Evolutionary conservation across 2,113 vertebrate genomes (phyloP).

Genomic region (Dromaius novaehollandiae): DNA sequence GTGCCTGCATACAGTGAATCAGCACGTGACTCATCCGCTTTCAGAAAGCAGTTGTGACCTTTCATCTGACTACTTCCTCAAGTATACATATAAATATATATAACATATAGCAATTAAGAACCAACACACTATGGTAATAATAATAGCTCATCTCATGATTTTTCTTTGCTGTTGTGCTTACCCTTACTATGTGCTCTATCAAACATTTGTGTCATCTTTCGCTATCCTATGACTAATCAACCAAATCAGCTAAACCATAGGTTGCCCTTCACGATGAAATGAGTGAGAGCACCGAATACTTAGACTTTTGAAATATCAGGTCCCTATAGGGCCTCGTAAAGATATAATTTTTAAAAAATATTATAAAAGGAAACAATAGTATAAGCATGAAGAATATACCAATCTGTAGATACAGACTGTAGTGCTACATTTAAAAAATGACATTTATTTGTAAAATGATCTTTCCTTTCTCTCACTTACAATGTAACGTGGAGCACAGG

Average conservation of each 20-base stretch:
- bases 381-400: background rate
- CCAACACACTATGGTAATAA: background rate
- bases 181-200: background rate
- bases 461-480: background rate
- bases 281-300: background rate
- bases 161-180: background rate
- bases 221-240: background rate
- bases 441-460: background rate
- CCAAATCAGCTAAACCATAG: background rate
- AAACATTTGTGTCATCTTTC: background rate
- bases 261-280: background rate
- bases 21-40: slow-evolving; percentile 22
- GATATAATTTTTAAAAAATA: background rate
- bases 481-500: background rate
- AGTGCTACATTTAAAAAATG: background rate
- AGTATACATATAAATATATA: slow-evolving; percentile 10
- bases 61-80: slow-evolving; percentile 45
- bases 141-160: slow-evolving; percentile 14
- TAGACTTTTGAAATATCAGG: background rate
- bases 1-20: slow-evolving; percentile 5
- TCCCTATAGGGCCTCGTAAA: background rate
- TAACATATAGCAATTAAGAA: slow-evolving; percentile 7
- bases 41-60: slow-evolving; percentile 22
- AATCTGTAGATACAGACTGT: background rate
- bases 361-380: background rate